phyloP scores from a whole-genome alignment of 2,113 vertebrate genomes.

The Petaurus breviceps region DNA sequence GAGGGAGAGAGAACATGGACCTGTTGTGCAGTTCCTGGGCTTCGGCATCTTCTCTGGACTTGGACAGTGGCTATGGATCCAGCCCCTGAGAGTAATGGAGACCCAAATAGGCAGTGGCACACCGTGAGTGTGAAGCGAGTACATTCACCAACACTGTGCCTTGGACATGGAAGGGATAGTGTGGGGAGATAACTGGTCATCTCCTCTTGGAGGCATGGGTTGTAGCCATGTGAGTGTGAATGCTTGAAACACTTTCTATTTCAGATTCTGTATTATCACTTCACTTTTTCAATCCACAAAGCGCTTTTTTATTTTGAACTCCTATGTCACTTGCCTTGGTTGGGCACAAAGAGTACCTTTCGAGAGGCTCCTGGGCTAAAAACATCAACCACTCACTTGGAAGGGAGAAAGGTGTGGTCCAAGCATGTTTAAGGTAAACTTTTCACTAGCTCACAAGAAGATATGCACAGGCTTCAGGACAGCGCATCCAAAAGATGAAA shows the following conservation, averaged over 20 bases:
- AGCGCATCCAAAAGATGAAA: not conserved
- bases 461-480: too few relatives aligned
- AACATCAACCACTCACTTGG: not conserved
- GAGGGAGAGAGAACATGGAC: not conserved
- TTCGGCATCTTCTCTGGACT: not conserved
- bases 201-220: not conserved
- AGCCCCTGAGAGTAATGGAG: not conserved
- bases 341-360: not conserved
- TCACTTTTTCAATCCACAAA: not conserved
- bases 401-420: not conserved
- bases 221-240: not conserved
- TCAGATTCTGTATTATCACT: not conserved
- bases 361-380: not conserved
- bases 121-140: not conserved
- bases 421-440: not conserved
- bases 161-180: not conserved
- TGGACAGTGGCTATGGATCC: not conserved
- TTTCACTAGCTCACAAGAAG: not conserved
- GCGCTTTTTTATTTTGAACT: not conserved
- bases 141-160: not conserved
- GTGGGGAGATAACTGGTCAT: not conserved
- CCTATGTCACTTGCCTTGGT: not conserved
- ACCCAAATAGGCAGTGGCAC: not conserved
- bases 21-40: not conserved
- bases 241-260: not conserved